These are phyloP conservation scores for Erynnis tages DNA, from an alignment of 2,888 invertebrate species.

Conservation along the genomic window DNA sequence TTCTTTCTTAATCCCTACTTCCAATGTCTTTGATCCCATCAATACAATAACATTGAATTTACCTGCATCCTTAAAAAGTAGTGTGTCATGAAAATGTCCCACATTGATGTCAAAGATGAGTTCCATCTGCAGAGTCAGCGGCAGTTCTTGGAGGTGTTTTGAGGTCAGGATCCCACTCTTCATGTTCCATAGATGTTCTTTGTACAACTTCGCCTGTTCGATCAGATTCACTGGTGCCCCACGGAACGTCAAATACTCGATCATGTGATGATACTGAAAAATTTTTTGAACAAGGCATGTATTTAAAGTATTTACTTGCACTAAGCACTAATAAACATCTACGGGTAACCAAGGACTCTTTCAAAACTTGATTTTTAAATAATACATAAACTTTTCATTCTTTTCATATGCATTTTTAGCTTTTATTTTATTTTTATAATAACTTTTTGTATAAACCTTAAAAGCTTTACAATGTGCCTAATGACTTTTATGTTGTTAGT, in stretches of 20 bases:
- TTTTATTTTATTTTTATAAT: too few relatives aligned
- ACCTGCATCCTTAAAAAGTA: constrained; percentile 58
- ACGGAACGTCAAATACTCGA: constrained; percentile 54
- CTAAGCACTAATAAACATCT: too few relatives aligned
- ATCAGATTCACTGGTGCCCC: constrained; percentile 51
- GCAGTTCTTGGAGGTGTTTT: constrained; percentile 54
- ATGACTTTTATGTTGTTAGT: too few relatives aligned
- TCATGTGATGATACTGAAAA: constrained; percentile 66
- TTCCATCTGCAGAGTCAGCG: constrained; percentile 67
- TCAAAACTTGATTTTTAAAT: too few relatives aligned
- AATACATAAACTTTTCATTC: background rate
- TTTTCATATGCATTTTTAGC: too few relatives aligned
- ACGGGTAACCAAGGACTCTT: too few relatives aligned
- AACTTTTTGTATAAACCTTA: too few relatives aligned
- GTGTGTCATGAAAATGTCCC: constrained; percentile 61
- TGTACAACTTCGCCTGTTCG: constrained; percentile 61
- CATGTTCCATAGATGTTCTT: constrained; percentile 63
- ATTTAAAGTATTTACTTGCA: background rate
- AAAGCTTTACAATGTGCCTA: too few relatives aligned
- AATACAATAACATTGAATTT: constrained; percentile 1
- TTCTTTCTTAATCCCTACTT: too few relatives aligned
- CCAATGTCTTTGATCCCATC: too few relatives aligned
- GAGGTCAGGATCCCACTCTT: constrained; percentile 64
- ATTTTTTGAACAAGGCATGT: background rate
- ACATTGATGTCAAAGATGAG: constrained; percentile 74